Evolutionary conservation across 1,140 invertebrate genomes (phyloP).

Genomic region (Galendromus occidentalis): DNA sequence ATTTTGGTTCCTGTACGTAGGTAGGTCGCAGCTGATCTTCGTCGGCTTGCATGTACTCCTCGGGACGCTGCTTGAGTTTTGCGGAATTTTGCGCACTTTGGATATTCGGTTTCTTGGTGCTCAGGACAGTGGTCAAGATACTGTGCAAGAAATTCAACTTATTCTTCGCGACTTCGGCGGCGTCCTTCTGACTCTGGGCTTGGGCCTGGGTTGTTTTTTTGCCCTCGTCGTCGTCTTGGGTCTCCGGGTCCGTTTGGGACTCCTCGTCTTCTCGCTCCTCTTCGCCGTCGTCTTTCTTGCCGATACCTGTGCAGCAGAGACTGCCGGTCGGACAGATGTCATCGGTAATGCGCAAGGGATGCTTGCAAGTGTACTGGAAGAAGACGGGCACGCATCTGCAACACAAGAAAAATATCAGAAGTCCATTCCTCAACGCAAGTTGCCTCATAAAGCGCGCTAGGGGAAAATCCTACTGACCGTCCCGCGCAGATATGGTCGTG

Average conservation of each 20-base stretch:
- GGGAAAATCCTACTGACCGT: not conserved
- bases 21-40: not conserved
- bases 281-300: not conserved
- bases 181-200: not conserved
- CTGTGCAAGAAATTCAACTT: slow-evolving; percentile 7
- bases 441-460: too few relatives aligned
- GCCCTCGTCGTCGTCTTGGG: too few relatives aligned
- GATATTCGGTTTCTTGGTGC: not conserved
- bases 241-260: not conserved
- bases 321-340: slow-evolving; percentile 3
- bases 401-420: too few relatives aligned
- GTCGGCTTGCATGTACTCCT: not conserved
- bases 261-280: not conserved
- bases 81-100: not conserved
- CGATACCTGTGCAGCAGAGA: not conserved
- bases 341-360: not conserved
- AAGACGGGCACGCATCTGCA: not conserved
- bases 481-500: not conserved
- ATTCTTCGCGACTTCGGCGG: not conserved
- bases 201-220: too few relatives aligned
- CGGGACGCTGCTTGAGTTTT: not conserved
- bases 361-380: slow-evolving; percentile 5
- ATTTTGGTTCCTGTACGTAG: not conserved
- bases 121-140: not conserved
- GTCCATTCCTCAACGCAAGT: too few relatives aligned